phyloP scores from a whole-genome alignment of 2,888 invertebrate genomes.

The Pristionchus entomophagus region DNA sequence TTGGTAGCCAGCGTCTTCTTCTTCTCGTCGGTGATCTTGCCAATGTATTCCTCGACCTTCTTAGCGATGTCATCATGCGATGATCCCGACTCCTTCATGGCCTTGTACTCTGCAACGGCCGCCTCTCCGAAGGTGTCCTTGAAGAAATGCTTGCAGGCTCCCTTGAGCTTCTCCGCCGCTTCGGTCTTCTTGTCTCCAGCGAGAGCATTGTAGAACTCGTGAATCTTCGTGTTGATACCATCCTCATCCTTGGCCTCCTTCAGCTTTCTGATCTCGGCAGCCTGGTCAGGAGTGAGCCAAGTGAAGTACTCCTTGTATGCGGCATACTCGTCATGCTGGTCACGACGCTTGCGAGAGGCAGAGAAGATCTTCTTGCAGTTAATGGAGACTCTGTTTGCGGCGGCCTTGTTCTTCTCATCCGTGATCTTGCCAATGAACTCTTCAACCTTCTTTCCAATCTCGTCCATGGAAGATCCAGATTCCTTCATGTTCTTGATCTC shows the following conservation, averaged over 20 bases:
- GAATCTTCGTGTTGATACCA: background rate
- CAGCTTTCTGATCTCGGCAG: conserved; percentile 41
- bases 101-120: conserved; percentile 55
- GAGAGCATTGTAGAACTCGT: conserved; percentile 30
- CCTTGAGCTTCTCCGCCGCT: conserved; percentile 51
- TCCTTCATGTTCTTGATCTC: conserved; percentile 63
- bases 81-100: conserved; percentile 63
- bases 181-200: conserved; percentile 53
- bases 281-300: conserved; percentile 43
- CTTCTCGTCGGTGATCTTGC: conserved; percentile 51
- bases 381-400: background rate
- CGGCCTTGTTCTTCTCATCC: conserved; percentile 29
- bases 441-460: background rate
- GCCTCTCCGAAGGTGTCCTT: conserved; percentile 60
- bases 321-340: background rate
- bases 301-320: conserved; percentile 18
- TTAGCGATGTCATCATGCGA: conserved; percentile 3
- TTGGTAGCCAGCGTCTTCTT: background rate
- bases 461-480: conserved; percentile 53
- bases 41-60: conserved; percentile 51
- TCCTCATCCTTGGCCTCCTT: conserved; percentile 36
- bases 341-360: background rate
- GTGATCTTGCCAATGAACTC: conserved; percentile 49
- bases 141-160: conserved; percentile 44
- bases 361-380: conserved; percentile 52